Percentiles rank a stretch among this genome's conserved stretches.
Conservation (phyloP, 2,797 vertebrate genomes). For the Clarias fuscus region DNA sequence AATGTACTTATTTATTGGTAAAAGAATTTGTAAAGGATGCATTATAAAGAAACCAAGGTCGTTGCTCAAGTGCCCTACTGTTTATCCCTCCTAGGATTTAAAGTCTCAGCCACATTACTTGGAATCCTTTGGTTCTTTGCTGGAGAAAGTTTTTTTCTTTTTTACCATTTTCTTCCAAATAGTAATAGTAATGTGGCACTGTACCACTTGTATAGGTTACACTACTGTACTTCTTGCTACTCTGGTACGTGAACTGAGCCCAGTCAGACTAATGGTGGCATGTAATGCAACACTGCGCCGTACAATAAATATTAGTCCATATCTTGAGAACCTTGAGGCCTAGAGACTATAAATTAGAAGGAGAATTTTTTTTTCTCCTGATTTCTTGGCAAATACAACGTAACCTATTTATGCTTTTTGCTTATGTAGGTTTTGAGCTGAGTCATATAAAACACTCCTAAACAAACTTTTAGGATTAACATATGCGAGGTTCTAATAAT, state of each 20-base stretch:
- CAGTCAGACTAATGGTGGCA: too few relatives aligned
- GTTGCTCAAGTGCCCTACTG: not conserved
- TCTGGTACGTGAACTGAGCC: too few relatives aligned
- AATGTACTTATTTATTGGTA: not conserved
- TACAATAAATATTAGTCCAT: not conserved
- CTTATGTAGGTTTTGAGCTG: not conserved
- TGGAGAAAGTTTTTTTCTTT: not conserved
- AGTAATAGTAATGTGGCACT: not conserved
- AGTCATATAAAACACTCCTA: not conserved
- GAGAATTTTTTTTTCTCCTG: too few relatives aligned
- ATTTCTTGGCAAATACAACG: not conserved
- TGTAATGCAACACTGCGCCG: too few relatives aligned
- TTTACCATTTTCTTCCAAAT: not conserved
- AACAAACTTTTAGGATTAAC: not conserved
- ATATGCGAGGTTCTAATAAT: too few relatives aligned
- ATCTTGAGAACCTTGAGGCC: not conserved
- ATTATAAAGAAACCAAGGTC: not conserved
- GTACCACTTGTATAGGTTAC: not conserved
- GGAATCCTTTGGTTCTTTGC: not conserved
- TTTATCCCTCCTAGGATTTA: not conserved
- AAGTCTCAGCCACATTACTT: not conserved
- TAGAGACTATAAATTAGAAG: not conserved
- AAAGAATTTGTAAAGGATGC: not conserved
- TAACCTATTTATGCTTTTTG: not conserved
- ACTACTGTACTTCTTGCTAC: too few relatives aligned